Evolutionary conservation across 2,797 vertebrate species (phyloP).

Genomic region (Antrozous pallidus): DNA sequence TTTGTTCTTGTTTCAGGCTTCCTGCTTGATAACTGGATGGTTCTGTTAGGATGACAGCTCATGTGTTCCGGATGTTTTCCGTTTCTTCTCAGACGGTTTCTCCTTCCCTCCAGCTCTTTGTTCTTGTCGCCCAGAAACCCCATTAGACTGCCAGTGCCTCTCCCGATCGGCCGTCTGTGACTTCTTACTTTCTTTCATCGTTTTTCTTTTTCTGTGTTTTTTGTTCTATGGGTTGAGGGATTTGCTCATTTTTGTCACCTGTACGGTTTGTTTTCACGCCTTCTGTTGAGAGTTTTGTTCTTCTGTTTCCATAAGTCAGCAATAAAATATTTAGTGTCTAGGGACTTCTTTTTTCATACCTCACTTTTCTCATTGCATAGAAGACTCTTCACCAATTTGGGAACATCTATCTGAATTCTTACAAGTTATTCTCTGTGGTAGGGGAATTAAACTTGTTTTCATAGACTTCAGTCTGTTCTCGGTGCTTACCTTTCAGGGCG

Average conservation of each 20-base stretch:
- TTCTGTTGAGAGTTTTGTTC: not conserved
- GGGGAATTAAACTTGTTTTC: not conserved
- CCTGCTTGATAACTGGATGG: not conserved
- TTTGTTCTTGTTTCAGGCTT: not conserved
- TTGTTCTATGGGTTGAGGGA: not conserved
- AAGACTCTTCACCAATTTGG: not conserved
- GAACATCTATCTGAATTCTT: not conserved
- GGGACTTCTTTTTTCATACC: not conserved
- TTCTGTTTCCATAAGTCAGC: not conserved
- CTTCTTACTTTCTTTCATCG: not conserved
- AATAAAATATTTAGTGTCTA: not conserved
- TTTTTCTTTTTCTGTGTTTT: not conserved
- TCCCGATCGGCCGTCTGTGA: accelerated
- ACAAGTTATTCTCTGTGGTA: not conserved
- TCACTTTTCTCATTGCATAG: not conserved
- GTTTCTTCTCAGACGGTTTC: not conserved
- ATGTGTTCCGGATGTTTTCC: accelerated
- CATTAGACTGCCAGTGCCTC: not conserved
- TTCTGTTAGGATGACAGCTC: not conserved
- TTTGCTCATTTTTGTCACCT: not conserved
- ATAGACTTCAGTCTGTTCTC: not conserved
- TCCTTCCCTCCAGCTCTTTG: not conserved
- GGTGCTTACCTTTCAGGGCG: not conserved
- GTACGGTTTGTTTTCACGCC: not conserved
- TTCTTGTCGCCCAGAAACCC: not conserved